These are phyloP conservation scores for Cossypha heuglini DNA, from an alignment of 2,797 vertebrate genomes.

Conservation along the genomic window DNA sequence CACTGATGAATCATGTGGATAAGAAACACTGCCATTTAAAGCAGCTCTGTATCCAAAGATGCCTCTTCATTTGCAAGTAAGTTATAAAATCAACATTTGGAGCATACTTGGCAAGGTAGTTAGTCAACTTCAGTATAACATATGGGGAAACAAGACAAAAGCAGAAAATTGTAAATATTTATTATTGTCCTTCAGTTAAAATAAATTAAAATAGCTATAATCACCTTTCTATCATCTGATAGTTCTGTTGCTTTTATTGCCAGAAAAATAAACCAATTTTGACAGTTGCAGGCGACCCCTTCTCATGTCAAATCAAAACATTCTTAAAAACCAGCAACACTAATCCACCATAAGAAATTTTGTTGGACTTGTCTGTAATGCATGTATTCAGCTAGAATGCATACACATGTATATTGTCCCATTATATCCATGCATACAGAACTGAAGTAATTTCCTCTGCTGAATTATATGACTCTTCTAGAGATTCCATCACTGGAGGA, in stretches of 20 bases:
- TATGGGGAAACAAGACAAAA: background rate
- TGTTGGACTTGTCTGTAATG: background rate
- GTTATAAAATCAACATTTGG: background rate
- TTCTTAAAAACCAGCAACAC: background rate
- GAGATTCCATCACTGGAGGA: background rate
- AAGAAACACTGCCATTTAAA: background rate
- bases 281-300: background rate
- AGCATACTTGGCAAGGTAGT: background rate
- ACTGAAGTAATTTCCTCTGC: background rate
- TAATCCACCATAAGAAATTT: background rate
- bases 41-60: background rate
- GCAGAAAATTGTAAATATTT: conserved; percentile 3
- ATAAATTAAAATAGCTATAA: background rate
- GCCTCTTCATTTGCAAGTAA: background rate
- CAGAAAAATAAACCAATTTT: background rate
- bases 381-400: background rate
- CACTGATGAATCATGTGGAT: background rate
- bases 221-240: background rate
- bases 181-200: background rate
- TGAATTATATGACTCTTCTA: background rate
- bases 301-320: background rate
- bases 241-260: background rate
- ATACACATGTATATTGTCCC: background rate
- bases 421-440: background rate
- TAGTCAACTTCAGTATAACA: background rate